phyloP scores from a whole-genome alignment of 2,797 vertebrate species.

The Babyrousa celebensis region DNA sequence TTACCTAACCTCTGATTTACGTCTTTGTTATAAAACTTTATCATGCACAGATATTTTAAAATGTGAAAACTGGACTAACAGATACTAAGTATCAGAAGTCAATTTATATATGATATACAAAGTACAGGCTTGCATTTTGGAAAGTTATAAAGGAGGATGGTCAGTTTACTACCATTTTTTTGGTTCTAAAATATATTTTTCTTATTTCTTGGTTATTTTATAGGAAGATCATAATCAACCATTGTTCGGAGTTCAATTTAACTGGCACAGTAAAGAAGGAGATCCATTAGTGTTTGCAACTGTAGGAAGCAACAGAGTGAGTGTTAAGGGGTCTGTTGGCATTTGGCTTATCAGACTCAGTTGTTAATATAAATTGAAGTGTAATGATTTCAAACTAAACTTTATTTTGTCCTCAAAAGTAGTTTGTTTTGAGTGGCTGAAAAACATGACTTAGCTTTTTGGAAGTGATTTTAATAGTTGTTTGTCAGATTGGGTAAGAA shows the following conservation, averaged over 20 bases:
- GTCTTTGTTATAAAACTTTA: constrained; percentile 35
- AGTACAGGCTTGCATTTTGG: background rate
- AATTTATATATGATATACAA: constrained; percentile 32
- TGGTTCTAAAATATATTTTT: constrained; percentile 63
- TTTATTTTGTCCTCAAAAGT: constrained; percentile 60
- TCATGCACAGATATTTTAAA: constrained; percentile 46
- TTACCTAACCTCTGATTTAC: constrained; percentile 44
- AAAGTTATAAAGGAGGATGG: background rate
- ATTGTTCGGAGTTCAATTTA: constrained; percentile 99
- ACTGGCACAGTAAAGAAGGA: constrained; percentile 99
- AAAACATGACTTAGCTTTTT: constrained; percentile 31
- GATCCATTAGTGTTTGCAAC: constrained; percentile 99
- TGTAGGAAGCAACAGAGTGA: constrained; percentile 98
- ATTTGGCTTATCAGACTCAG: constrained; percentile 24
- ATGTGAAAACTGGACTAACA: background rate
- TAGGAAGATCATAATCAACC: constrained; percentile 99
- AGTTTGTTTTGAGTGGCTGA: constrained; percentile 40
- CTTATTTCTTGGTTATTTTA: constrained; percentile 76
- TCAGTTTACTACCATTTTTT: constrained; percentile 18
- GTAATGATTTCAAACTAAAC: constrained; percentile 65
- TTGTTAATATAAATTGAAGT: constrained; percentile 28
- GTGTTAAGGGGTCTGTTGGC: constrained; percentile 72
- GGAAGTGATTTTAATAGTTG: constrained; percentile 26
- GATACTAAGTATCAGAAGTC: background rate
- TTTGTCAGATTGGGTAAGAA: constrained; percentile 38